Base-by-base conservation (phyloP, 2,797 vertebrate species). In the Danio albolineatus region DNA sequence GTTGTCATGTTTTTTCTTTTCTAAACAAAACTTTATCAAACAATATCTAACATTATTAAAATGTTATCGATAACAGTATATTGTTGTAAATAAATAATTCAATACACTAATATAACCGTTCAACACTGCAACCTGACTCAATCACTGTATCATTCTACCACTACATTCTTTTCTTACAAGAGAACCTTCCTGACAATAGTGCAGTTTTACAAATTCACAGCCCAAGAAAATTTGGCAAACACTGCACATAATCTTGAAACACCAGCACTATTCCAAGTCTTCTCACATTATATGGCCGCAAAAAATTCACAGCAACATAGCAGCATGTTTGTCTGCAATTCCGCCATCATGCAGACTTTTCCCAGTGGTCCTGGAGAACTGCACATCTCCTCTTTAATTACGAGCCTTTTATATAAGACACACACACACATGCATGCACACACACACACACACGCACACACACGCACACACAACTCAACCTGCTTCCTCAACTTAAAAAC, bases 401-500 rank as follows among this genome's bases (percentile, higher is more conserved):
- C 16, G 44, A 73, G 21, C 46, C 56, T 84, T 84, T 84, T 82
- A 83, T 82, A 82, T 80, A 71, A 73, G 44, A 76, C 76, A 56
- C 49, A 65, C 49, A 65, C 39, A 16, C 61, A 69, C 19, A 60
- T 41, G n/a, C 7, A 17, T 9, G 44, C 41, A 49, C 51, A 36
- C 16, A 72, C 41, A 71, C 7, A 48, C 65, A 65, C 39, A 12
- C 12, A 8, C 16, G 16, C 17, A 56, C 38, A 73, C 60, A 53
- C 7, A 28, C 48, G 70, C 28, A 67, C 48, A 66, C 66, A 62
- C 78, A 41, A 53, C 73, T 76, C 82, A 60, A 81, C 78, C 82
- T 60, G 72, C 82, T 75, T 66, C 78, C 73, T 79, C 53, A 73
- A 82, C 85, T 84, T 84, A 86, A 86, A 84, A 86, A 80, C 83